phyloP scores from a whole-genome alignment of 2,797 vertebrate species.

The Leucoraja ocellata region DNA sequence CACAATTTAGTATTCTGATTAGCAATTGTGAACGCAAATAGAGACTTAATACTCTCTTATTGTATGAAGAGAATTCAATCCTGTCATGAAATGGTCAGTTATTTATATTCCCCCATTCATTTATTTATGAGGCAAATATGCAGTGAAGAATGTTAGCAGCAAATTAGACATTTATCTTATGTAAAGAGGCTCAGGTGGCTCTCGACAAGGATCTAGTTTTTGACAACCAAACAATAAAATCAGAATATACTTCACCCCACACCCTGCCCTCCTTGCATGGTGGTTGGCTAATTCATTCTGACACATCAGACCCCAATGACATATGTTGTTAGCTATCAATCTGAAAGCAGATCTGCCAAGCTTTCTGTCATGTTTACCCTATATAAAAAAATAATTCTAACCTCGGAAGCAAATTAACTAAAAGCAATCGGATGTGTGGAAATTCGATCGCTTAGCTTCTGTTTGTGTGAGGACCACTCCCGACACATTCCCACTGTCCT shows the following conservation, averaged over 20 bases:
- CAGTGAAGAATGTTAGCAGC: neutral
- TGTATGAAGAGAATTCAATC: constrained; percentile 15
- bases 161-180: constrained; percentile 10
- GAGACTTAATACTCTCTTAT: neutral
- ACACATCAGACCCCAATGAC: constrained; percentile 13
- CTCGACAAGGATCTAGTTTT: neutral
- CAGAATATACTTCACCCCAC: neutral
- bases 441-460: no score
- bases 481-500: no score
- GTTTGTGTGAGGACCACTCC: no score
- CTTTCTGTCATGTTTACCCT: neutral
- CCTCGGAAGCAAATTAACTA: neutral
- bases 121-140: constrained; percentile 13
- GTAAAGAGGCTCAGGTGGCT: neutral
- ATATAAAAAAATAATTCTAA: neutral
- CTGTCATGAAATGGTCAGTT: neutral
- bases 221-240: neutral
- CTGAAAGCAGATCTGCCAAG: neutral
- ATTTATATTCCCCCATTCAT: constrained; percentile 5
- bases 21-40: constrained; percentile 27
- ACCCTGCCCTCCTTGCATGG: neutral
- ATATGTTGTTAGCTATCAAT: neutral
- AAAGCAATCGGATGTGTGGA: neutral
- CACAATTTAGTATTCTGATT: constrained; percentile 15
- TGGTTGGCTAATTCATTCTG: constrained; percentile 7